Evolutionary conservation across 2,113 vertebrate genomes (phyloP).

Genomic region (Sialia sialis): DNA sequence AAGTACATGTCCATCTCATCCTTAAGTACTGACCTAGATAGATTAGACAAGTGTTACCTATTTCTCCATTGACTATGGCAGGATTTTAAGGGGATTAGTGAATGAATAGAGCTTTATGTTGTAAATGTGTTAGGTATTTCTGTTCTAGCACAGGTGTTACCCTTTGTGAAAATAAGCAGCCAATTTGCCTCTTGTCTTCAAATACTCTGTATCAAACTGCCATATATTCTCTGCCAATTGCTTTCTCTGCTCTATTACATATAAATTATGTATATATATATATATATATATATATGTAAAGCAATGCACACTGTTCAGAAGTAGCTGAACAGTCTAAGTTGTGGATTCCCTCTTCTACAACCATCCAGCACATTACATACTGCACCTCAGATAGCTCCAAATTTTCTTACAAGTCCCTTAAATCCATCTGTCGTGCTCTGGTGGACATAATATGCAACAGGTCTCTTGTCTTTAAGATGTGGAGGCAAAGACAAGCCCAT

Average conservation of each 20-base stretch:
- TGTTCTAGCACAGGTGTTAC: neutral
- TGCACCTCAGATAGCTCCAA: neutral
- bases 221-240: neutral
- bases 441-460: neutral
- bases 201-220: neutral
- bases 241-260: neutral
- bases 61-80: neutral
- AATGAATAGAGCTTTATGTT: neutral
- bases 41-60: neutral
- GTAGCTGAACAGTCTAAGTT: neutral
- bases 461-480: neutral
- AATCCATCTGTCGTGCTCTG: neutral
- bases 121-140: neutral
- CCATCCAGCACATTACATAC: neutral
- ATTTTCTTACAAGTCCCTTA: neutral
- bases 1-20: neutral
- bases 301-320: neutral
- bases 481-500: neutral
- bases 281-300: neutral
- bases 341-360: neutral
- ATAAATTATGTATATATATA: neutral
- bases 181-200: neutral
- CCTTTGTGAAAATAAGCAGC: neutral
- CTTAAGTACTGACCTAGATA: neutral
- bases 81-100: neutral